Base-by-base conservation (phyloP, 2,797 vertebrate species). In the Epinephelus malabaricus region DNA sequence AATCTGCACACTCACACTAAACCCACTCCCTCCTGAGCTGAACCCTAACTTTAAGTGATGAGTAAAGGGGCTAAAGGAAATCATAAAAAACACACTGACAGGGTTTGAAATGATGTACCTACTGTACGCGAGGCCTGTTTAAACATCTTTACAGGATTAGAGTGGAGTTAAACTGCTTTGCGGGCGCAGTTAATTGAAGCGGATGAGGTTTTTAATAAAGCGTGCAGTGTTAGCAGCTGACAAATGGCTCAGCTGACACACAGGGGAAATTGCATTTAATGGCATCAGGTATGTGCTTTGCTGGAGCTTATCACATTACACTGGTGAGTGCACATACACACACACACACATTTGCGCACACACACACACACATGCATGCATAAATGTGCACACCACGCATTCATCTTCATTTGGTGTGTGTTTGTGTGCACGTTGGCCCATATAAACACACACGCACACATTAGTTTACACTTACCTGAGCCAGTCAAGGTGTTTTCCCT, bases 151-250 rank as follows among this genome's bases (percentile, higher is more conserved):
- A 95, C 93, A 88, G 94, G 94, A 95, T 95, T 94, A 95, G 87
- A 94, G 94, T 86, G 87, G 90, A 95, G 93, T 95, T 96, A 94
- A 96, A 95, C 93, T 94, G 94, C 94, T 96, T 94, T 93, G 93
- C 92, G 83, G 89, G 89, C 74, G 45, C 92, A 93, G 94, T 94
- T 96, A 96, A 96, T 96, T 95, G 94, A 95, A 94, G 94, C 90
- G 94, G 93, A 95, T 95, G 93, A 94, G 92, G 89, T 94, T 95
- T 96, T 95, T 96, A 95, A 95, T 95, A 95, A 95, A 95, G 94
- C 94, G 91, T 94, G 94, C 94, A 92, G 94, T 93, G 92, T 95
- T 95, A 94, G 94, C 94, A 95, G 94, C 94, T 96, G 95, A 95
- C 95, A 96, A 95, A 95, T 94, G 92, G 93, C 92, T 91, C 86